Evolutionary conservation across 2,113 vertebrate species (phyloP), one percentile per base, ranked within the genome.

Genomic region (Toxostoma redivivum): DNA sequence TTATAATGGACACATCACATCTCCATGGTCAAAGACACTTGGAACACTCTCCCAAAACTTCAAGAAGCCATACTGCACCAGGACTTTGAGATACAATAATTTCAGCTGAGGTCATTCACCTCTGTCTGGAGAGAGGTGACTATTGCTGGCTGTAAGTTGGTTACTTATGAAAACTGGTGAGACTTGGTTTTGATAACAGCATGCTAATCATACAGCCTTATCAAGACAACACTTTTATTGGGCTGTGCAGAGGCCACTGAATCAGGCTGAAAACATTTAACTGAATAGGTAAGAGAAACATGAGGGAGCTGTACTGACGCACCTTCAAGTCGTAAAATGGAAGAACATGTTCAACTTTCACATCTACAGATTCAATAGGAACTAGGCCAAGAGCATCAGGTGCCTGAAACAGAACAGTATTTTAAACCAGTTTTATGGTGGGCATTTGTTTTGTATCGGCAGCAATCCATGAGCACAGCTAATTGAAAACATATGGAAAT

Each of bases 311-410:
- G n/a, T 15, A 83, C 44, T 60, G 38, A 70, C 97, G 97, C 76
- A 99, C 99, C 97, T 99, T 98, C 70, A 99, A 97, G 44, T 95
- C 95, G 2, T 99, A 98, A 95, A 98, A 98, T 42, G 98, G 98
- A 90, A 98, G 90, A 33, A 58, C 20, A 7, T 97, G 92, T 47
- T 95, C 98, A 47, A 99, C 65, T 57, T 97, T 96, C 88, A 98
- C 81, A 12, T 98, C 97, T 37, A 95, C 65, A 78, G 97, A 51
- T 84, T 91, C 97, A 33, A 98, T 91, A 50, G 98, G 97, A 92
- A 98, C 93, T 5, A 74, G 61, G 38, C 95, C 97, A 94, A 98
- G 96, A 90, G 97, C 92, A 91, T 96, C 89, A 42, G 90, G 95
- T 96, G 97, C 97, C 99, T 99, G 87, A 77, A 97, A 96, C 15